Base-by-base conservation (phyloP, 1,140 invertebrate genomes). In the Drosophila triauraria region DNA sequence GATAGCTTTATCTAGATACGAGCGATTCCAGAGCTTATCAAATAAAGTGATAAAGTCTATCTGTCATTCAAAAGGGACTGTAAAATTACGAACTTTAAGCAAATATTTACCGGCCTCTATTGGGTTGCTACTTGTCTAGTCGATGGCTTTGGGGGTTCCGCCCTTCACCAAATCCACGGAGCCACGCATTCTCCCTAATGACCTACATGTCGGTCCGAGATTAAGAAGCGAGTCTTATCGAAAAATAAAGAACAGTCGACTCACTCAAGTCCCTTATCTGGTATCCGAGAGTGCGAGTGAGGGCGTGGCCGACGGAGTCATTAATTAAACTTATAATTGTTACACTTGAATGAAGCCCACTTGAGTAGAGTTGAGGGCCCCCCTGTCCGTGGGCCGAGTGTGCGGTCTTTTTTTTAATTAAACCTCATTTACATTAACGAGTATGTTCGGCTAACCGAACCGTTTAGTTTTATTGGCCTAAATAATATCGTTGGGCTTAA, bases 401-500 rank as follows among this genome's bases (percentile, higher is more conserved):
- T 54, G 47, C n/a, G 47, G 57, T n/a, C 0, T 75, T 62, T 38
- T 75, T 75, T 74, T 82, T 88, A 77, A 80, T 77, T 76, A 59
- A 74, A 77, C 58, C 59, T 46, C 64, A 77, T 80, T 67, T 67
- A 67, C 54, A 82, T 70, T 77, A 68, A 59, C 67, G 44, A 72
- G 53, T 75, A 27, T 81, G 62, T 76, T 75, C 61, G 64, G 67
- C 53, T 75, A 80, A 86, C 76, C 70, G 63, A 75, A 63, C 65
- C 70, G 70, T 60, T 76, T 72, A 68, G 81, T 88, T 88, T 87
- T 74, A 87, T 88, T 83, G 83, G 68, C 84, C 77, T 57, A 75
- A 78, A 84, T 80, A 88, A 83, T 83, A 78, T 83, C 60, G 67
- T 79, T 76, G 62, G 70, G 58, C 17, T 82, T 67, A 79, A 86